Base-by-base conservation (phyloP, 1,140 invertebrate species). In the Yoshiicerus persimilis region DNA sequence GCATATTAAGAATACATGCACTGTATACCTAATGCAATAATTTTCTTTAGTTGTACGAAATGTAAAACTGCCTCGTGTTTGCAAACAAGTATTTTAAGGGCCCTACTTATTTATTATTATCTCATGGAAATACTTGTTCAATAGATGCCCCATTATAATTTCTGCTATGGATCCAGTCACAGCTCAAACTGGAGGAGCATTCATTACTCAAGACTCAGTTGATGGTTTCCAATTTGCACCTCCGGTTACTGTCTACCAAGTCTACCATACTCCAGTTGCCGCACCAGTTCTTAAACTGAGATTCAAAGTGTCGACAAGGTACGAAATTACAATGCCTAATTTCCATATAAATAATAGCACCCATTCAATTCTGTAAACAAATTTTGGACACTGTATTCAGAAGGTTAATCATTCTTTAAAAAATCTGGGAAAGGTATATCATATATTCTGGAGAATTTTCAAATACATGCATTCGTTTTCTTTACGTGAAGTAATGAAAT, bases 261-360 rank as follows among this genome's bases (percentile, higher is more conserved):
- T n/a, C n/a, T n/a, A n/a, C 4, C n/a, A 23, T 10, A 1, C 64
- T 66, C 64, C 64, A 2, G 64, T 13, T 23, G 66, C 23, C 16
- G 16, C 32, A 27, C 23, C 25, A 6, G 66, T 34, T 16, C 38
- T 38, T 9, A 36, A 34, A 23, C 62, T 88, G 6, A 36, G 30
- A 16, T 88, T 88, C 84, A 88, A 86, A 85, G 16, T 88, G 16
- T 85, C 87, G 16, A 83, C 87, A 75, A 86, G 36, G 84, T 85
- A 75, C n/a, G 36, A 11, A 41, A 20, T 1, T n/a, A n/a, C n/a
- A n/a, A n/a, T n/a, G n/a, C n/a, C n/a, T n/a, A n/a, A n/a, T n/a
- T n/a, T n/a, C n/a, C n/a, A n/a, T n/a, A n/a, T n/a, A n/a, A n/a
- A n/a, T n/a, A n/a, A n/a, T n/a, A n/a, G n/a, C n/a, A n/a, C n/a